Percentiles rank a stretch among this genome's conserved stretches.
Conservation (phyloP, 2,113 vertebrate genomes). For the Emydocephalus ijimae region DNA sequence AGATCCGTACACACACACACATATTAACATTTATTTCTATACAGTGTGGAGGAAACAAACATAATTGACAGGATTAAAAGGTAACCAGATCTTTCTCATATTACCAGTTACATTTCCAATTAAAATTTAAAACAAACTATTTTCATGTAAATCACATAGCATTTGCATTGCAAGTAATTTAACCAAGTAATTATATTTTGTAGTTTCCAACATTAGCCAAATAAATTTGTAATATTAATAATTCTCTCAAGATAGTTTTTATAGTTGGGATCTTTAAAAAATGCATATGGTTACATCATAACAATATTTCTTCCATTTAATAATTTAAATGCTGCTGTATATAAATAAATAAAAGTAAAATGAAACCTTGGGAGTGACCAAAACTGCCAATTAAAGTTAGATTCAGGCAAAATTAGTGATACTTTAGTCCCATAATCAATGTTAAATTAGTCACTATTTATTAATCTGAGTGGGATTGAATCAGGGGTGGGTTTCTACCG, state of each 20-base stretch:
- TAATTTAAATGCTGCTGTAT: not conserved
- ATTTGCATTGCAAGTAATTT: conserved; percentile 7
- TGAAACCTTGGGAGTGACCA: not conserved
- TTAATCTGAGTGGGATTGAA: not conserved
- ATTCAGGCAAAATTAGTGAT: not conserved
- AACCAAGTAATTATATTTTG: not conserved
- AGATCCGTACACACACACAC: too few species aligned
- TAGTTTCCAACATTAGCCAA: not conserved
- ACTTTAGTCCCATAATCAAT: not conserved
- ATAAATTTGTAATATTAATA: not conserved
- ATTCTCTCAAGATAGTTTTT: not conserved
- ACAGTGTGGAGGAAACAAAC: conserved; percentile 43
- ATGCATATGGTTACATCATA: not conserved
- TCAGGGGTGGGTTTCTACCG: too few species aligned
- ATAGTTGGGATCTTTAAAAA: not conserved
- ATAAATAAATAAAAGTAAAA: not conserved
- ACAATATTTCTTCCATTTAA: not conserved
- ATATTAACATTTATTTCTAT: conserved; percentile 53
- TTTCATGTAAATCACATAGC: conserved; percentile 1
- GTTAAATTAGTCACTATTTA: not conserved
- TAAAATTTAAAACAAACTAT: conserved; percentile 3
- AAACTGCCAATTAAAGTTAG: not conserved
- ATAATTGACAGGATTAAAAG: conserved; percentile 13
- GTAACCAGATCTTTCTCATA: conserved; percentile 31
- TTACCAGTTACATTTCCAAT: conserved; percentile 7